Percentiles rank a stretch among this genome's conserved stretches.
These are phyloP conservation scores for Clunio marinus DNA, from an alignment of 2,888 invertebrate species.

Conservation along the genomic window DNA sequence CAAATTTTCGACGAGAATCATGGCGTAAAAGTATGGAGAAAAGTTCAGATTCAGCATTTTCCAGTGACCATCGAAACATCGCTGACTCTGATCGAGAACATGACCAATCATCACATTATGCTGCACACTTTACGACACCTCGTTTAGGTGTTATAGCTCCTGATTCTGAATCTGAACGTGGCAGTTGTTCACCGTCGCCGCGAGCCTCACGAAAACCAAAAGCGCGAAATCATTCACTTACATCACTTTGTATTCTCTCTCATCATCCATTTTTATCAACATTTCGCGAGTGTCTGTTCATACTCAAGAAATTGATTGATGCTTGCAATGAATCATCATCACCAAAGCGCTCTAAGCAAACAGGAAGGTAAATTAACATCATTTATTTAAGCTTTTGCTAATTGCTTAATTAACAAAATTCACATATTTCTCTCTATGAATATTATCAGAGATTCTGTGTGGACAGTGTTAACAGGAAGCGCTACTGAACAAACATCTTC, in stretches of 20 bases:
- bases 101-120: constrained; percentile 56
- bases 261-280: constrained; percentile 99
- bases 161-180: constrained; percentile 78
- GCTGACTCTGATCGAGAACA: constrained; percentile 87
- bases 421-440: constrained; percentile 36
- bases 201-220: constrained; percentile 77
- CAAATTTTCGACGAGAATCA: constrained; percentile 73
- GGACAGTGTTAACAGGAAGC: constrained; percentile 89
- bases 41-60: constrained; percentile 88
- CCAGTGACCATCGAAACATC: constrained; percentile 90
- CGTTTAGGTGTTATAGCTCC: constrained; percentile 62
- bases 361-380: constrained; percentile 62
- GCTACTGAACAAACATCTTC: constrained; percentile 75
- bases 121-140: constrained; percentile 55
- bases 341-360: constrained; percentile 79
- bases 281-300: constrained; percentile 95
- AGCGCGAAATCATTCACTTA: constrained; percentile 86
- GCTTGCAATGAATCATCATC: constrained; percentile 94
- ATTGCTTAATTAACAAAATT: not conserved
- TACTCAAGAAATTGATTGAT: constrained; percentile 92
- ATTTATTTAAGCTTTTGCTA: constrained; percentile 13
- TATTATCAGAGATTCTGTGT: constrained; percentile 83
- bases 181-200: constrained; percentile 81
- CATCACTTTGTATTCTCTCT: constrained; percentile 94
- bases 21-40: constrained; percentile 91